Evolutionary conservation across 2,113 vertebrate genomes (phyloP).

Genomic region (Pelusios castaneus): DNA sequence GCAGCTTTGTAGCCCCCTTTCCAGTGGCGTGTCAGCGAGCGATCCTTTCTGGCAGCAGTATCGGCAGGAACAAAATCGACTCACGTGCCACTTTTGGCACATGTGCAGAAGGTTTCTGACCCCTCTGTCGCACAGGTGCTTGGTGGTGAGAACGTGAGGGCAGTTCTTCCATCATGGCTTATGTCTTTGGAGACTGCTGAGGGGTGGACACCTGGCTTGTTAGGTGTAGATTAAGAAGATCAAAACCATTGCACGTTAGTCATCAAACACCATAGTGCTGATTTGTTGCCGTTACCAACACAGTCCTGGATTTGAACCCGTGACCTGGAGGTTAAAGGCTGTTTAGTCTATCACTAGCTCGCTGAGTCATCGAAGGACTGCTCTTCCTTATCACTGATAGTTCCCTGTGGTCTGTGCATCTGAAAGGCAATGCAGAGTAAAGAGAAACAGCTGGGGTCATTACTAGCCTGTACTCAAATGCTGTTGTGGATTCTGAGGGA

Average conservation of each 20-base stretch:
- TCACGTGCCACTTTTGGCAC: too few relatives aligned
- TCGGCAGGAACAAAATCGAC: too few relatives aligned
- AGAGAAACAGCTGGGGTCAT: background rate
- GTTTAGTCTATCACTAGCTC: background rate
- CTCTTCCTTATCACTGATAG: background rate
- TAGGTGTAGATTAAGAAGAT: conserved; percentile 1
- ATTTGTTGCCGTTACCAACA: conserved; percentile 31
- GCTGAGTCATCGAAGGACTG: conserved; percentile 7
- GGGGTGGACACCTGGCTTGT: conserved; percentile 1
- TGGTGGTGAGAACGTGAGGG: too few relatives aligned
- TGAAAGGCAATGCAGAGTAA: background rate
- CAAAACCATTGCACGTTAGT: background rate
- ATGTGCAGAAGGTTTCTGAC: too few relatives aligned
- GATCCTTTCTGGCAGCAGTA: too few relatives aligned
- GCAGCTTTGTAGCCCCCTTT: too few relatives aligned
- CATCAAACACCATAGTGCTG: background rate
- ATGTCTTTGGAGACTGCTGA: conserved; percentile 56
- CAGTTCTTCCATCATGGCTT: too few relatives aligned
- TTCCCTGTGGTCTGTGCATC: background rate
- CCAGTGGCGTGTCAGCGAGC: too few relatives aligned
- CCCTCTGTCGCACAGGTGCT: too few relatives aligned
- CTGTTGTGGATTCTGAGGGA: background rate
- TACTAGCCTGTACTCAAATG: background rate
- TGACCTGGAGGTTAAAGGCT: background rate
- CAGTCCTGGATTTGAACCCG: background rate